Base-by-base conservation (phyloP, 1,140 invertebrate genomes). In the Gonioctena quinquepunctata region DNA sequence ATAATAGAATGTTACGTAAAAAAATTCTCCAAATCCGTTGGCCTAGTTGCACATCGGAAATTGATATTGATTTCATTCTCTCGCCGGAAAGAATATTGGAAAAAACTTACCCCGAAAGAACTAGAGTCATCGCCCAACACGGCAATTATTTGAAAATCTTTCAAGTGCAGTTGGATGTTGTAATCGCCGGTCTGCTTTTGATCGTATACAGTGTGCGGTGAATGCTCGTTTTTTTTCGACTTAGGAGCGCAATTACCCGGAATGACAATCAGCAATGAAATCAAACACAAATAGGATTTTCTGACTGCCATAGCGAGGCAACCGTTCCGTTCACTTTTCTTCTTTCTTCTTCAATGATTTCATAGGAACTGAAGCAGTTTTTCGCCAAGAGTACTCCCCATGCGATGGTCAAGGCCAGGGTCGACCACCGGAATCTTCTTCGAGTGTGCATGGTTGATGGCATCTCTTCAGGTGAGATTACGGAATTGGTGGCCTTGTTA, bases 131-230 rank as follows among this genome's bases (percentile, higher is more conserved):
- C 86, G 63, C 87, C 83, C 18, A 89, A 73, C 28, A 93, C 77
- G 26, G 92, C 91, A 69, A 93, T 85, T 73, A 94, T 88, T 77
- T 91, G 87, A 61, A 94, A 83, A 83, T 93, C 90, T 83, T 93
- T 93, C 59, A 93, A 81, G 78, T 92, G 89, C 52, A 94, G 84
- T 77, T 92, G 91, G 49, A 94, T 89, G 82, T 94, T 94, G 71
- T 91, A 86, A 68, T 92, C 88, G 2, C 92, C 92, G 1, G 87
- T 88, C 81, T 94, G 92, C 27, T 89, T 88, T 79, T 93, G 91
- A 82, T 94, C 91, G 80, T 89, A 91, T 16, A 77, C 73, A 3
- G 74, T 66, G 8, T 71, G 63, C 52, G 27, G 27, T 62, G 66
- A 2, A 18, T 60, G 49, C 67, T 73, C 27, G 50, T 48, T 73